phyloP scores from a whole-genome alignment of 37 sponge, comb jelly and placozoan genomes.

The Amphimedon queenslandica region DNA sequence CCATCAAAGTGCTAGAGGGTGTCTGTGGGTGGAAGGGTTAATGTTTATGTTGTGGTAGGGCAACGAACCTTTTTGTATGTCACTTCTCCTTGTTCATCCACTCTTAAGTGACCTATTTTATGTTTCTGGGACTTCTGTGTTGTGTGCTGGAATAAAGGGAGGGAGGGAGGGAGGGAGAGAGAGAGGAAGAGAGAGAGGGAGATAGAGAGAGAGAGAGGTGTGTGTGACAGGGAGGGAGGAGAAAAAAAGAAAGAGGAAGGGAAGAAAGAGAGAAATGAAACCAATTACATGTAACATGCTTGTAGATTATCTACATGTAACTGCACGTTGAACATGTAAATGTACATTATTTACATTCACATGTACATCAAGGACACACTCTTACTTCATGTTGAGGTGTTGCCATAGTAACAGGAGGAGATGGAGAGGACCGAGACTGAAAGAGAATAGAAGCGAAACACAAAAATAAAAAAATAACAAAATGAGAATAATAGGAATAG shows the following conservation, averaged over 20 bases:
- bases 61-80: constrained; percentile 74
- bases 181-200: neutral
- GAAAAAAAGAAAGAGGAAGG: neutral
- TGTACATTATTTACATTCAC: neutral
- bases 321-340: no score
- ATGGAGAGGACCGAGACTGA: no score
- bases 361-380: no score
- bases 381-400: no score
- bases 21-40: constrained; percentile 34
- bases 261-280: neutral
- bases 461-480: no score
- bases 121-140: no score
- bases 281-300: neutral
- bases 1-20: constrained; percentile 71
- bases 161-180: neutral
- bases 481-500: no score
- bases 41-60: no score
- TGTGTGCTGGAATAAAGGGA: constrained; percentile 2
- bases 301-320: no score
- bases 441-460: no score
- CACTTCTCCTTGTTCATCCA: constrained; percentile 67
- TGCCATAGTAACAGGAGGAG: no score
- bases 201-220: no score
- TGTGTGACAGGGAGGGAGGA: neutral
- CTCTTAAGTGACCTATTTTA: constrained; percentile 35